Evolutionary conservation across 2,113 vertebrate genomes (phyloP).

Genomic region (Hipposideros armiger): DNA sequence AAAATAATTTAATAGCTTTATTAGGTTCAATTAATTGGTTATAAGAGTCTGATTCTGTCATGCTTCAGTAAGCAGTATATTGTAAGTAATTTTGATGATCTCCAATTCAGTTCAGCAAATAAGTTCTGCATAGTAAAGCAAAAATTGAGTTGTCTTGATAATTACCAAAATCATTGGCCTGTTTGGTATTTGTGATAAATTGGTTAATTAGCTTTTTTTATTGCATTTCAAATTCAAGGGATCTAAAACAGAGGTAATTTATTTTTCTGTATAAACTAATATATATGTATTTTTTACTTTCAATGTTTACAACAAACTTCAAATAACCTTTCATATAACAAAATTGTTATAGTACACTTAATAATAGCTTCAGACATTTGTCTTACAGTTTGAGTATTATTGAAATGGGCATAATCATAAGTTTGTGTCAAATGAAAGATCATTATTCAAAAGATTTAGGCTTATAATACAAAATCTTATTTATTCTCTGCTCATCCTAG

Average conservation of each 20-base stretch:
- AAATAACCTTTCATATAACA: not conserved
- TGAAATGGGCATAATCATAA: conserved; percentile 51
- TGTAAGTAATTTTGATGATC: conserved; percentile 88
- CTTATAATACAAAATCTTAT: conserved; percentile 50
- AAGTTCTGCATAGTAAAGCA: conserved; percentile 83
- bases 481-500: conserved; percentile 56
- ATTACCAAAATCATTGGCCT: conserved; percentile 87
- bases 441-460: conserved; percentile 52
- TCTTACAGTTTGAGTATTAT: conserved; percentile 28
- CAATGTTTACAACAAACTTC: conserved; percentile 69
- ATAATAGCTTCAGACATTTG: conserved; percentile 19
- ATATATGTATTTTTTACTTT: conserved; percentile 70
- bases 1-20: conserved; percentile 87
- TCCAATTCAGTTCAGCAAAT: conserved; percentile 84
- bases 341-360: conserved; percentile 15
- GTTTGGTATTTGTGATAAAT: conserved; percentile 87
- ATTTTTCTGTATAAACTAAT: conserved; percentile 77
- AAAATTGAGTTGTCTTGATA: conserved; percentile 87
- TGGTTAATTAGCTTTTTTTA: conserved; percentile 84
- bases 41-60: conserved; percentile 86
- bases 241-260: conserved; percentile 78
- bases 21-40: conserved; percentile 87
- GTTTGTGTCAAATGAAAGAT: conserved; percentile 40
- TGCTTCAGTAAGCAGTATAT: conserved; percentile 86
- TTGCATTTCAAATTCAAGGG: conserved; percentile 74